Conservation (phyloP, 2,113 vertebrate species). For the Hypanus sabinus region DNA sequence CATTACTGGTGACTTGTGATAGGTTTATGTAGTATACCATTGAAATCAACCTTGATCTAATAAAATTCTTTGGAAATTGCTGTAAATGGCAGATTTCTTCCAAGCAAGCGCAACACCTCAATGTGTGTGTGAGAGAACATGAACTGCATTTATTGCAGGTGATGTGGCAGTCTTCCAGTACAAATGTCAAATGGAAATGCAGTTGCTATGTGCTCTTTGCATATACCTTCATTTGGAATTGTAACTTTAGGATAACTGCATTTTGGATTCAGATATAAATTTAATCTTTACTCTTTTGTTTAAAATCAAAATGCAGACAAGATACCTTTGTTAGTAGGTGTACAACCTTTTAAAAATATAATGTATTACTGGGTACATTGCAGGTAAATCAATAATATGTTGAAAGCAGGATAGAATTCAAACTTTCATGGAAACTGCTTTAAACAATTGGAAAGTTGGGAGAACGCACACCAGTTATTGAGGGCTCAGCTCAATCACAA, state of each 20-base stretch:
- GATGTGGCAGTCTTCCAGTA: neutral
- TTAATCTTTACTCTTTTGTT: neutral
- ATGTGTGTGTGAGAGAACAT: neutral
- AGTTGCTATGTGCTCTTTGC: neutral
- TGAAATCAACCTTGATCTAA: neutral
- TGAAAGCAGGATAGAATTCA: neutral
- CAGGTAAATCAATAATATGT: neutral
- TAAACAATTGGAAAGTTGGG: too few species aligned
- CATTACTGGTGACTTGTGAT: neutral
- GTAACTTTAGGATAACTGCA: neutral
- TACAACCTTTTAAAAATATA: too few species aligned
- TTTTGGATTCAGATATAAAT: neutral
- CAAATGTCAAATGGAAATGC: neutral
- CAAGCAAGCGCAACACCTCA: neutral
- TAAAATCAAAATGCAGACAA: neutral
- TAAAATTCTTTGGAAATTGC: neutral
- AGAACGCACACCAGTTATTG: too few species aligned
- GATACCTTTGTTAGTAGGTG: neutral
- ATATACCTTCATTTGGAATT: neutral
- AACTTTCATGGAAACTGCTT: neutral
- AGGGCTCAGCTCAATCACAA: too few species aligned
- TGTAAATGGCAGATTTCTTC: constrained; percentile 14
- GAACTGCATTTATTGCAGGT: neutral
- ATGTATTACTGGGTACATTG: neutral
- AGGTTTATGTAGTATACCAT: neutral